Evolutionary conservation across 92 coral and sea anemone genomes (phyloP), one percentile per base, ranked within the genome.

Genomic region (Actinernus sp.): DNA sequence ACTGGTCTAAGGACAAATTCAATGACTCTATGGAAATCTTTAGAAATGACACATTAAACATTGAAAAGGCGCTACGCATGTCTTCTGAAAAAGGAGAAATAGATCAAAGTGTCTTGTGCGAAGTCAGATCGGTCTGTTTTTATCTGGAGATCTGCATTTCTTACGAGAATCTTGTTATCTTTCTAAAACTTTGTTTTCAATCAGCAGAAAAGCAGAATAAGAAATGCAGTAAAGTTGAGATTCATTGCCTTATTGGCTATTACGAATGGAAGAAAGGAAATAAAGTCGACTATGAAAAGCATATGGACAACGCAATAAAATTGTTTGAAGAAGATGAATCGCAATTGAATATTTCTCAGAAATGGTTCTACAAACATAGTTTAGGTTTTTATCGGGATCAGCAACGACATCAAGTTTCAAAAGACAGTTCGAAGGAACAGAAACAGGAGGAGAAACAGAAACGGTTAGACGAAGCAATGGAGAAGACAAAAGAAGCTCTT

Each of bases 121-220:
- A 7, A 0, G 55, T 48, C 28, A 22, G 55, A 31, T 21, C 55
- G 12, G 25, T 48, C 55, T 22, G 28, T 22, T 22, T 48, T 17
- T 48, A 48, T 12, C 8, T 48, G 55, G 55, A 48, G 55, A 48
- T 48, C 28, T 48, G 55, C 26, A 3, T 48, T 48, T 48, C 55
- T 3, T 3, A 9, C 4, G 55, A 48, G 26, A 48, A 48, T 14
- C 55, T 48, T 19, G 26, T 11, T 17, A 21, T 22, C 8, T 48
- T 48, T 17, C 55, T 48, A 11, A 17, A 48, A 48, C 26, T 22
- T 9, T 48, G 55, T 31, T 14, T 26, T 31, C 22, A 1, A 7
- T 48, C 55, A 48, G 55, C 55, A 3, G 55, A 14, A n/a, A 48
- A 3, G 1, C 55, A 48, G 55, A 48, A 48, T 48, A 16, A 48